Conservation (phyloP, 2,888 invertebrate genomes). For the Thalpophila matura region DNA sequence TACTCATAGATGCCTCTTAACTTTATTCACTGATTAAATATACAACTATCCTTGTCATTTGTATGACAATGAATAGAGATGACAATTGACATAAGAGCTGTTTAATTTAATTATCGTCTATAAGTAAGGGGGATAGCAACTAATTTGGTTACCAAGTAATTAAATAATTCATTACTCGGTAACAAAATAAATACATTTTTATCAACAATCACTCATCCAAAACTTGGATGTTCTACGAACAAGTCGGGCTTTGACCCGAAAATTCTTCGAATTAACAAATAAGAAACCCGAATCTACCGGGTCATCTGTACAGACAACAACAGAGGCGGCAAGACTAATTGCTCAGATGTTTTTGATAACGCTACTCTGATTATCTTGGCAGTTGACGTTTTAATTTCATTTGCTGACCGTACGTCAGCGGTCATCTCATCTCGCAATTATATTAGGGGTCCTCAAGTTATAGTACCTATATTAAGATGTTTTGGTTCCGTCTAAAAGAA, state of each 20-base stretch:
- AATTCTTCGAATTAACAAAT: constrained; percentile 8
- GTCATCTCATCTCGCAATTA: neutral
- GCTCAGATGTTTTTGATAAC: constrained; percentile 47
- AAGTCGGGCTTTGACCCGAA: constrained; percentile 11
- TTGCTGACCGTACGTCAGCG: constrained; percentile 6
- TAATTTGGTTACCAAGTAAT: too few relatives aligned
- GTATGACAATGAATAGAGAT: too few relatives aligned
- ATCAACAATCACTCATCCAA: neutral
- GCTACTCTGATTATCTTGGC: constrained; percentile 24
- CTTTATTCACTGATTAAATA: too few relatives aligned
- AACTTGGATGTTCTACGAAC: neutral
- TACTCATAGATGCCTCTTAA: too few relatives aligned
- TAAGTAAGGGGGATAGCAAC: too few relatives aligned
- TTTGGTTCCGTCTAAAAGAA: too few relatives aligned
- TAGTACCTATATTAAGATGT: too few relatives aligned
- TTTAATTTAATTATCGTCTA: too few relatives aligned
- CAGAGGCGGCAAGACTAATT: constrained; percentile 30
- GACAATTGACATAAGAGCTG: too few relatives aligned
- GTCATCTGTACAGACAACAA: constrained; percentile 35
- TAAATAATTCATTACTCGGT: too few relatives aligned
- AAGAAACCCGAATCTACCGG: constrained; percentile 16
- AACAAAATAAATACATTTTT: neutral
- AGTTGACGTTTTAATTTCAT: constrained; percentile 45
- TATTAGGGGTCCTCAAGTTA: neutral
- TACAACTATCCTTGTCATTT: too few relatives aligned